Percentiles rank a stretch among this genome's conserved stretches.
These are phyloP conservation scores for Aspidapion aeneum DNA, from an alignment of 2,888 invertebrate genomes.

Conservation along the genomic window DNA sequence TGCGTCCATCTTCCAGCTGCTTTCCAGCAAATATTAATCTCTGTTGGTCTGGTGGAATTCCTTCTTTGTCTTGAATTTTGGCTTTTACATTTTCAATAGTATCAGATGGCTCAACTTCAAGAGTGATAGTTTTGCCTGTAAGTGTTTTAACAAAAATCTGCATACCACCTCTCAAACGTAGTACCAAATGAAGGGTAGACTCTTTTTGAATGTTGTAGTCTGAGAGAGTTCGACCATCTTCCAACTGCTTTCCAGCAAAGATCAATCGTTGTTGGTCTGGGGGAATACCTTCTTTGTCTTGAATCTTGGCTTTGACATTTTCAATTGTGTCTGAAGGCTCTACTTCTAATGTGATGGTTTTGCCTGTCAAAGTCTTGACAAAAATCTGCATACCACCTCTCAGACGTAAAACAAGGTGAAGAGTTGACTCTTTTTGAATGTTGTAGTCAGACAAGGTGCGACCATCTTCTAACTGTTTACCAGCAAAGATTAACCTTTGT, in stretches of 20 bases:
- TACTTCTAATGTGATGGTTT: slow-evolving; percentile 55
- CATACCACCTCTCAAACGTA: slow-evolving; percentile 94
- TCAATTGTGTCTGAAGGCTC: slow-evolving; percentile 64
- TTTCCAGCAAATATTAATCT: slow-evolving; percentile 89
- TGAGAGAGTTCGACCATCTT: slow-evolving; percentile 69
- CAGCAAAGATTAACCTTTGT: slow-evolving; percentile 81
- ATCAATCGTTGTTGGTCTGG: slow-evolving; percentile 61
- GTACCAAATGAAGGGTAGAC: slow-evolving; percentile 90
- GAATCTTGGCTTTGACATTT: slow-evolving; percentile 61
- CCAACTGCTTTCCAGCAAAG: slow-evolving; percentile 67
- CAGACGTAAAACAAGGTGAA: slow-evolving; percentile 82
- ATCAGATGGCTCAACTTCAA: slow-evolving; percentile 88
- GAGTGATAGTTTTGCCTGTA: slow-evolving; percentile 90
- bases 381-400: slow-evolving; percentile 80
- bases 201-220: slow-evolving; percentile 94
- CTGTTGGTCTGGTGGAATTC: slow-evolving; percentile 59
- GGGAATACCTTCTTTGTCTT: slow-evolving; percentile 55
- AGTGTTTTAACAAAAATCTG: slow-evolving; percentile 96
- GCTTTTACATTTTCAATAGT: slow-evolving; percentile 93
- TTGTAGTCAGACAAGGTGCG: slow-evolving; percentile 85
- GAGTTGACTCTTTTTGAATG: slow-evolving; percentile 90
- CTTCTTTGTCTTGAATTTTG: slow-evolving; percentile 73
- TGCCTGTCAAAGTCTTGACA: slow-evolving; percentile 52
- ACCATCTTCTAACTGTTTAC: slow-evolving; percentile 93
- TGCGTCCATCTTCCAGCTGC: slow-evolving; percentile 87